Evolutionary conservation across 1,140 invertebrate genomes (phyloP).

Genomic region (Chironomus tepperi): DNA sequence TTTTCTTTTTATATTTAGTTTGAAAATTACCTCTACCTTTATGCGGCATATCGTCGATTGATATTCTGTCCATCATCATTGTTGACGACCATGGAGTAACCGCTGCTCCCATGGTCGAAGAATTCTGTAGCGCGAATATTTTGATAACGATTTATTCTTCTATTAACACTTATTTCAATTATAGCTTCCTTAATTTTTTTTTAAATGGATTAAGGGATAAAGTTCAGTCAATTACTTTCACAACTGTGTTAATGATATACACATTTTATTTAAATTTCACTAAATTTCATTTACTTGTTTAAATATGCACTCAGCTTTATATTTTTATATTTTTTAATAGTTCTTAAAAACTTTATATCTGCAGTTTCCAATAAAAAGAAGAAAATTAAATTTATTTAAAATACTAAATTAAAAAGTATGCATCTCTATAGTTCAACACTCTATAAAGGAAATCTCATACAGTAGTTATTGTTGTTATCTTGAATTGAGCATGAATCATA

Average conservation of each 20-base stretch:
- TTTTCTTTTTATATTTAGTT: background rate
- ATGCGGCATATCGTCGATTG: slow-evolving; percentile 37
- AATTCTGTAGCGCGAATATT: slow-evolving; percentile 39
- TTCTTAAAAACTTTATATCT: too few relatives aligned
- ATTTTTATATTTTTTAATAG: too few relatives aligned
- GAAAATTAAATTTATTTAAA: too few relatives aligned
- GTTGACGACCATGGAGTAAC: slow-evolving; percentile 36
- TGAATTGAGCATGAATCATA: slow-evolving; percentile 9
- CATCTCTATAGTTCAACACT: too few relatives aligned
- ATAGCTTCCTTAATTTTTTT: background rate
- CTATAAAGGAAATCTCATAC: too few relatives aligned
- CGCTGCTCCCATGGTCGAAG: slow-evolving; percentile 33
- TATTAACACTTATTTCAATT: background rate
- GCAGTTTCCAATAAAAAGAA: too few relatives aligned
- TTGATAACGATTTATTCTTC: background rate
- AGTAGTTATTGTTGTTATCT: background rate
- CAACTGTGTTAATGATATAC: background rate
- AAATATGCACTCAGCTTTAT: too few relatives aligned
- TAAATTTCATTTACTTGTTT: background rate
- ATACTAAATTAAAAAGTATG: too few relatives aligned
- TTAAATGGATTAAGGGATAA: too few relatives aligned
- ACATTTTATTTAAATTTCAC: background rate
- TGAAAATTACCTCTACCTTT: slow-evolving; percentile 32
- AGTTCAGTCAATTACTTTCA: too few relatives aligned
- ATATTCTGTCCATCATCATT: slow-evolving; percentile 35